phyloP scores from a whole-genome alignment of 2,797 vertebrate genomes.

The Lepus townsendii region DNA sequence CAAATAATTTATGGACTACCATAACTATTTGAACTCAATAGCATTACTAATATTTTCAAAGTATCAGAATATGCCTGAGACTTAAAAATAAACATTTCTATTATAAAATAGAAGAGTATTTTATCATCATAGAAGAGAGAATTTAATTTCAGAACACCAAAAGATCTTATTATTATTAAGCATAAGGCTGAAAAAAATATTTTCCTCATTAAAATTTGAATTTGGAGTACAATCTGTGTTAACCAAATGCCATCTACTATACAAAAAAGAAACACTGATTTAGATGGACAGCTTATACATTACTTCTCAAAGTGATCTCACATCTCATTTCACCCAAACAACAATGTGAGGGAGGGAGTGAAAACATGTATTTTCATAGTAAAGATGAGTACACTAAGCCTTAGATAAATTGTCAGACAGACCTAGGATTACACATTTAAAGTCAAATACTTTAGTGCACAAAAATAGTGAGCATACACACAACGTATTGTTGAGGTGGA shows the following conservation, averaged over 20 bases:
- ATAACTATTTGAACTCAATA: slow-evolving; percentile 51
- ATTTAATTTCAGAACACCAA: slow-evolving; percentile 25
- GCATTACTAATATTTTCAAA: slow-evolving; percentile 45
- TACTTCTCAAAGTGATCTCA: slow-evolving; percentile 59
- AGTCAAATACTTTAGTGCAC: background rate
- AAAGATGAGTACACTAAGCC: slow-evolving; percentile 3
- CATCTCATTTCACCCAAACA: background rate
- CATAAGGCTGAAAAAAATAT: background rate
- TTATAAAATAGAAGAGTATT: slow-evolving; percentile 25
- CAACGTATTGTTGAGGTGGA: background rate
- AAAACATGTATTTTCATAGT: background rate
- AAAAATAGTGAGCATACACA: background rate
- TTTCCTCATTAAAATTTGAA: slow-evolving; percentile 52
- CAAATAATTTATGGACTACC: slow-evolving; percentile 21
- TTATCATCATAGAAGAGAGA: slow-evolving; percentile 5
- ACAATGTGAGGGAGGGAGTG: background rate
- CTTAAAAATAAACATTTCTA: slow-evolving; percentile 35
- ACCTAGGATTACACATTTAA: background rate
- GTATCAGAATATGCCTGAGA: background rate
- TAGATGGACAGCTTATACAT: background rate
- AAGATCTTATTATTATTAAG: slow-evolving; percentile 51
- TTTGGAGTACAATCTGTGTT: slow-evolving; percentile 22
- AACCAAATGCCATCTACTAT: background rate
- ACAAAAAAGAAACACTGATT: background rate
- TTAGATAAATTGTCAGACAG: slow-evolving; percentile 40